phyloP scores from a whole-genome alignment of 2,113 vertebrate genomes.

The Corythoichthys haematopterus region DNA sequence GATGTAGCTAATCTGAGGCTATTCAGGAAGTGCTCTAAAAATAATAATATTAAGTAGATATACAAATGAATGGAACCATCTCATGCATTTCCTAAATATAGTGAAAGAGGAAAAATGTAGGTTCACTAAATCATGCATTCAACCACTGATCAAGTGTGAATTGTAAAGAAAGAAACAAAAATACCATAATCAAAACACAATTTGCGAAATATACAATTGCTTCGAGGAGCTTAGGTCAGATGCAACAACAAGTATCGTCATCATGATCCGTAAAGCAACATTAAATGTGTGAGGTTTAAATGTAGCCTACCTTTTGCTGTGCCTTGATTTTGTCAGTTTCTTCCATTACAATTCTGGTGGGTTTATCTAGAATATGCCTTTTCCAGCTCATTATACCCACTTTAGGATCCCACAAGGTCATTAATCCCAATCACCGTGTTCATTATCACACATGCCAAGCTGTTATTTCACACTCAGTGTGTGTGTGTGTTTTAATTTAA shows the following conservation, averaged over 20 bases:
- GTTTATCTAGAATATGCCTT: conserved; percentile 68
- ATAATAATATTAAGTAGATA: neutral
- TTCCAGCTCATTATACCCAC: conserved; percentile 69
- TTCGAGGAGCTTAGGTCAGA: conserved; percentile 19
- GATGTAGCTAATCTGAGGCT: too few species aligned
- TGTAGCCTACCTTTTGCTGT: conserved; percentile 41
- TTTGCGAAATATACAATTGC: conserved; percentile 16
- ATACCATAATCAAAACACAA: neutral
- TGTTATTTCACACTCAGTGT: conserved; percentile 62
- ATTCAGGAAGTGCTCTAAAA: neutral
- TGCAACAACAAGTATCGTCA: conserved; percentile 29
- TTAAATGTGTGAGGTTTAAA: conserved; percentile 55
- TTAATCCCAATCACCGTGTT: conserved; percentile 70
- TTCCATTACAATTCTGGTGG: conserved; percentile 58
- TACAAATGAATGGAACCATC: neutral
- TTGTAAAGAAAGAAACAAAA: neutral
- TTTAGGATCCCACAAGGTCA: conserved; percentile 66
- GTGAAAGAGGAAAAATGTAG: neutral
- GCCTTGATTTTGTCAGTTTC: conserved; percentile 57
- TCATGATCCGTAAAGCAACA: conserved; percentile 28
- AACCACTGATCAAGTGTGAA: too few species aligned
- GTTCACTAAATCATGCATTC: too few species aligned
- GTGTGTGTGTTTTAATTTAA: conserved; percentile 34
- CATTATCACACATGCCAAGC: conserved; percentile 68
- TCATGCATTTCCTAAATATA: neutral